Conservation (phyloP, 2,113 vertebrate species). For the Phainopepla nitens region DNA sequence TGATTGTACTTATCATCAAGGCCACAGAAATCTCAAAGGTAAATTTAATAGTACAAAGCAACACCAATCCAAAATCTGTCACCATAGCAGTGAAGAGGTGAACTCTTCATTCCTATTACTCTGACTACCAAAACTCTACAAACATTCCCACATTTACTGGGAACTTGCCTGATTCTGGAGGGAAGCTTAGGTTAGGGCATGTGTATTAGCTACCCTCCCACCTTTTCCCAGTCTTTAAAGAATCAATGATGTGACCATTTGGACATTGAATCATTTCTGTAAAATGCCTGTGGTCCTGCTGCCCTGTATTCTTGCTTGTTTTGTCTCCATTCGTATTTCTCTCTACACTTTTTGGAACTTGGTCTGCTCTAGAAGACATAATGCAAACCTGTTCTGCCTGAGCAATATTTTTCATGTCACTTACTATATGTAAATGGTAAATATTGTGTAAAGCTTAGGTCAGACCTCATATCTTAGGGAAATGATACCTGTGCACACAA, state of each 20-base stretch:
- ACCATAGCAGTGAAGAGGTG: not conserved
- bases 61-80: not conserved
- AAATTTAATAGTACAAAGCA: not conserved
- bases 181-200: not conserved
- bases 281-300: rapidly evolving
- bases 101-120: not conserved
- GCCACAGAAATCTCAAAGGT: not conserved
- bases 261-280: not conserved
- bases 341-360: not conserved
- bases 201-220: not conserved
- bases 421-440: not conserved
- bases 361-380: not conserved
- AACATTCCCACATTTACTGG: not conserved
- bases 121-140: not conserved
- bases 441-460: not conserved
- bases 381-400: not conserved
- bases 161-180: not conserved
- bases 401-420: not conserved
- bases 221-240: not conserved
- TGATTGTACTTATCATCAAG: not conserved
- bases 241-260: not conserved
- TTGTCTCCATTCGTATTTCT: not conserved
- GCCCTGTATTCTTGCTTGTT: not conserved
- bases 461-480: not conserved
- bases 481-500: not conserved